A percentile compares a stretch with the other conserved stretches of the same genome.
Evolutionary conservation across 1,140 invertebrate species (phyloP).

Genomic region (Protaetia brevitarsis): DNA sequence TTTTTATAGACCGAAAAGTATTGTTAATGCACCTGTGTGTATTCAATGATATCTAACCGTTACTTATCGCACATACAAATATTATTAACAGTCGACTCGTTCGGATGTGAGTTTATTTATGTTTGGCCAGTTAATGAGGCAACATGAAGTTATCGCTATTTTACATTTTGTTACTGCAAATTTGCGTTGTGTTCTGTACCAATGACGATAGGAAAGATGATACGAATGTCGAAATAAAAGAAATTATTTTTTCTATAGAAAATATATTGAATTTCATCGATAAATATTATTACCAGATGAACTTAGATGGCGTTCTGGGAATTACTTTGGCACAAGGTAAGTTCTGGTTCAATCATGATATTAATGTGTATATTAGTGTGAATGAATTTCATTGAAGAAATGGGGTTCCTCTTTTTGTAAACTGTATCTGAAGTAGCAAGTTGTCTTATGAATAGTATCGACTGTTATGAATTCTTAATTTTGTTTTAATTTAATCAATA

Average conservation of each 20-base stretch:
- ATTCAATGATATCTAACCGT: neutral
- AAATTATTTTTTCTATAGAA: neutral
- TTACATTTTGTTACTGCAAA: neutral
- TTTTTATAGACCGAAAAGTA: no score
- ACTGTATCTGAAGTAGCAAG: no score
- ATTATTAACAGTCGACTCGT: neutral
- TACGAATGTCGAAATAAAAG: neutral
- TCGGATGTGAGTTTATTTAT: neutral
- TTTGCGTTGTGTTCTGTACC: neutral
- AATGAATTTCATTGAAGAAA: no score
- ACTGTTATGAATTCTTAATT: no score
- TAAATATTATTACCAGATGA: conserved; percentile 23
- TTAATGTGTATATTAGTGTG: no score
- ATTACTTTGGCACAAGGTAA: conserved; percentile 23
- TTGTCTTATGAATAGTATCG: no score
- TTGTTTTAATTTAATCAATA: no score
- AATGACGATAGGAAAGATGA: neutral
- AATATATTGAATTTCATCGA: conserved; percentile 7
- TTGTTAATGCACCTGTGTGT: neutral
- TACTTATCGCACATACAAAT: neutral
- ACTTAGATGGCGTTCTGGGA: conserved; percentile 20
- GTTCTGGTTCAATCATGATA: neutral
- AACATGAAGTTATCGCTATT: neutral
- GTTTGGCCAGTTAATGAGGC: neutral
- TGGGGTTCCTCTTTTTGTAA: no score